A percentile compares a stretch with the other conserved stretches of the same genome.
These are phyloP conservation scores for Serranus cabrilla DNA, from an alignment of 2,797 vertebrate genomes.

Conservation along the genomic window DNA sequence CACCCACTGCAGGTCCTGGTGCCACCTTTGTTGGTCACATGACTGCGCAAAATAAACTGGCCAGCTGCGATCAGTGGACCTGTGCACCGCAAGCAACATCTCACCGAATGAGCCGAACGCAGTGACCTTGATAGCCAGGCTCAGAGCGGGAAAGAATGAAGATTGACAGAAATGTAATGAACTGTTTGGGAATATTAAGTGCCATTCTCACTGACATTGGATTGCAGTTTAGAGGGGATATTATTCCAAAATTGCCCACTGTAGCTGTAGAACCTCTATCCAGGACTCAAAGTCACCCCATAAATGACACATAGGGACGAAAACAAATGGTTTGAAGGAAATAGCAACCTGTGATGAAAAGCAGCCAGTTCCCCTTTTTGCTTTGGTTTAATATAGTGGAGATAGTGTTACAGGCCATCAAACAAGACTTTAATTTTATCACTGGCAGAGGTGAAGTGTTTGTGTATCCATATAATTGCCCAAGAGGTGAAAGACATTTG, in stretches of 20 bases:
- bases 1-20: not conserved
- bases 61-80: conserved; percentile 35
- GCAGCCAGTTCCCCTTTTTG: conserved; percentile 22
- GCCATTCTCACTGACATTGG: conserved; percentile 71
- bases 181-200: conserved; percentile 76
- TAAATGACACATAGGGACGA: conserved; percentile 33
- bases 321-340: conserved; percentile 53
- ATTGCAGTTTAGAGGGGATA: conserved; percentile 62
- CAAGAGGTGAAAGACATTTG: conserved; percentile 40
- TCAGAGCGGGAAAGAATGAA: conserved; percentile 65
- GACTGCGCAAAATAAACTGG: conserved; percentile 5
- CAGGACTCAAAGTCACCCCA: conserved; percentile 61
- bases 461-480: conserved; percentile 50
- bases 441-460: conserved; percentile 24
- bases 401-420: conserved; percentile 30
- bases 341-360: conserved; percentile 52
- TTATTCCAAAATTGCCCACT: conserved; percentile 67
- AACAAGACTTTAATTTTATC: conserved; percentile 44
- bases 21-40: not conserved
- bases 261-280: conserved; percentile 48
- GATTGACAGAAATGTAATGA: conserved; percentile 81
- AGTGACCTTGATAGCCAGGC: conserved; percentile 71
- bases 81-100: conserved; percentile 21
- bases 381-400: conserved; percentile 38
- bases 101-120: conserved; percentile 28